A percentile compares a stretch with the other conserved stretches of the same genome.
phyloP scores from a whole-genome alignment of 2,113 vertebrate genomes.

The Corythaeola cristata region DNA sequence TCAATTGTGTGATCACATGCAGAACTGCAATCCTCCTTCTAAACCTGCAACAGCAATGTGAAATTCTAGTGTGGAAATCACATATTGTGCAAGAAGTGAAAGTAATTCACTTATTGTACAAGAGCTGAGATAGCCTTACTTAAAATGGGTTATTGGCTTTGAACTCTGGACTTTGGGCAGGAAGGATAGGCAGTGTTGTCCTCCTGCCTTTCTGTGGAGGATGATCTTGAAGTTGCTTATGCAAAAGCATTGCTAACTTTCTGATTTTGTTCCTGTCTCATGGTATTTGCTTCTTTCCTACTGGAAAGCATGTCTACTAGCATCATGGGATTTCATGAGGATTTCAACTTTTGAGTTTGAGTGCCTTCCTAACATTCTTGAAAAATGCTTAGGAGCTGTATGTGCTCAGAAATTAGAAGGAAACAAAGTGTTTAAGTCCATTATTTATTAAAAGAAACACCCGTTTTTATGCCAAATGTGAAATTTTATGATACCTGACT shows the following conservation, averaged over 20 bases:
- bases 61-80: neutral
- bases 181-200: neutral
- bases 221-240: neutral
- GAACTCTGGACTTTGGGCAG: neutral
- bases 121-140: neutral
- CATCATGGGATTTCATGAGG: neutral
- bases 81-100: neutral
- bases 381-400: neutral
- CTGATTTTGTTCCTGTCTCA: neutral
- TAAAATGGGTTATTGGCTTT: neutral
- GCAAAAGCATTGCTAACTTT: neutral
- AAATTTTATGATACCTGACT: conserved; percentile 2
- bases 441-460: conserved; percentile 14
- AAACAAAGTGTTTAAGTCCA: neutral
- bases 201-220: neutral
- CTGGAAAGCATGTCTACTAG: neutral
- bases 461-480: conserved; percentile 5
- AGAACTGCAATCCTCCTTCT: neutral
- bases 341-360: neutral
- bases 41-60: neutral
- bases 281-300: neutral
- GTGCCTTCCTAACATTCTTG: neutral
- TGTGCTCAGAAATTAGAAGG: neutral
- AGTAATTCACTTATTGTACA: neutral
- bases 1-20: neutral